These are phyloP conservation scores for Podarcis lilfordi DNA, from an alignment of 2,797 vertebrate genomes.

Conservation along the genomic window DNA sequence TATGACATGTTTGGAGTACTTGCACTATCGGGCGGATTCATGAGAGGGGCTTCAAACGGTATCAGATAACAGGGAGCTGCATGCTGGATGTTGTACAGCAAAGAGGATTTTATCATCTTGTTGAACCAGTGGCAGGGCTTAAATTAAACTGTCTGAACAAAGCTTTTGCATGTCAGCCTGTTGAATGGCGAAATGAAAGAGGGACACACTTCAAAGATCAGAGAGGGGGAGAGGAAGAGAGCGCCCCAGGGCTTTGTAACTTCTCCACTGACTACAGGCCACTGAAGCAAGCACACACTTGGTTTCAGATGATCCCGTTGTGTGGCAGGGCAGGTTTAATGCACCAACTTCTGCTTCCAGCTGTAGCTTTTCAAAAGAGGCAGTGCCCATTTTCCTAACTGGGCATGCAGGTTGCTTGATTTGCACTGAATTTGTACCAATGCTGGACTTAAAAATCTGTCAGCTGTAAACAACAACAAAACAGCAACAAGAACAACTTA, in stretches of 20 bases:
- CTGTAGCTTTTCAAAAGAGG: not conserved
- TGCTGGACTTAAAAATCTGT: not conserved
- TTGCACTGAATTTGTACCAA: not conserved
- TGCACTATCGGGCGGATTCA: constrained; percentile 90
- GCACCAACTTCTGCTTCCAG: not conserved
- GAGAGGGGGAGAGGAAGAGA: constrained; percentile 79
- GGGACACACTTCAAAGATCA: constrained; percentile 90
- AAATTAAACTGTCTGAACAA: constrained; percentile 99
- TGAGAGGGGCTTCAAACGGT: constrained; percentile 89
- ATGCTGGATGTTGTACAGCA: constrained; percentile 90
- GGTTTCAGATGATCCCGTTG: not conserved
- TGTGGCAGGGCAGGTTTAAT: not conserved
- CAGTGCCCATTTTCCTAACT: not conserved
- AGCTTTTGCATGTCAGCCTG: constrained; percentile 92
- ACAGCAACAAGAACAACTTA: not conserved
- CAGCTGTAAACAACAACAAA: too few species aligned
- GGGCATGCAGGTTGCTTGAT: not conserved
- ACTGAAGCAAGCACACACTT: constrained; percentile 40
- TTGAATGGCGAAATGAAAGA: constrained; percentile 91
- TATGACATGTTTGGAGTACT: constrained; percentile 95
- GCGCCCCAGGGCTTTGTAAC: constrained; percentile 57
- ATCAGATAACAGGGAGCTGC: constrained; percentile 91
- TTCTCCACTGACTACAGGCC: constrained; percentile 59
- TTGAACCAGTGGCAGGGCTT: constrained; percentile 94
- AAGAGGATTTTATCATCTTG: constrained; percentile 91